Evolutionary conservation across 2,888 invertebrate species (phyloP).

Genomic region (Argyra leucocephala): DNA sequence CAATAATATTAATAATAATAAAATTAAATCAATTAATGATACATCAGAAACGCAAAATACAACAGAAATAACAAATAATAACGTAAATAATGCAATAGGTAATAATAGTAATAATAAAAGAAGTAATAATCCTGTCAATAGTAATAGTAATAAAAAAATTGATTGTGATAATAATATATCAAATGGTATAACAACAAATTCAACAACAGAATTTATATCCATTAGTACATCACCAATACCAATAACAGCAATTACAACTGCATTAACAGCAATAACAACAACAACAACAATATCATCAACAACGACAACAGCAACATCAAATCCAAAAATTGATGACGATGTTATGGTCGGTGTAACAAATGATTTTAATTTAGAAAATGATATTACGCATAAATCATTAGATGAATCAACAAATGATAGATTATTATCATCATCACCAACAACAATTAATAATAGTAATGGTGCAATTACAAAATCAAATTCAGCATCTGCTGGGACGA

Average conservation of each 20-base stretch:
- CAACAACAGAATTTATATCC: background rate
- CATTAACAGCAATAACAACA: background rate
- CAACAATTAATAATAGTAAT: conserved; percentile 10
- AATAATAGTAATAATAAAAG: conserved; percentile 20
- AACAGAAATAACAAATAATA: background rate
- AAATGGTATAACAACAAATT: conserved; percentile 8
- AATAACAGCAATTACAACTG: conserved; percentile 7
- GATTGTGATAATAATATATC: background rate
- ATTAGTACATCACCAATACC: conserved; percentile 12
- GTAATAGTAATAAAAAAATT: conserved; percentile 15
- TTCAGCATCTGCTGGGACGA: conserved; percentile 14
- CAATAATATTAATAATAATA: no score
- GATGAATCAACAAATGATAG: background rate
- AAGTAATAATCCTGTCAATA: conserved; percentile 17
- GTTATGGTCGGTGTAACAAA: no score
- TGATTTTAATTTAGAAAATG: background rate
- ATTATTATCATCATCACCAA: conserved; percentile 15
- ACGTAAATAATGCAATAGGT: background rate
- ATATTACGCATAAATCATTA: background rate
- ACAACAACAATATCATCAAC: no score
- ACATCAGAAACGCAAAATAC: background rate
- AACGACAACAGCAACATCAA: no score
- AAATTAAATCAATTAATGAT: background rate
- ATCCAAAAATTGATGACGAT: no score
- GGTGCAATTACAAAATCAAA: conserved; percentile 14